phyloP scores from a whole-genome alignment of 1,140 invertebrate species.

The Magallana angulata region DNA sequence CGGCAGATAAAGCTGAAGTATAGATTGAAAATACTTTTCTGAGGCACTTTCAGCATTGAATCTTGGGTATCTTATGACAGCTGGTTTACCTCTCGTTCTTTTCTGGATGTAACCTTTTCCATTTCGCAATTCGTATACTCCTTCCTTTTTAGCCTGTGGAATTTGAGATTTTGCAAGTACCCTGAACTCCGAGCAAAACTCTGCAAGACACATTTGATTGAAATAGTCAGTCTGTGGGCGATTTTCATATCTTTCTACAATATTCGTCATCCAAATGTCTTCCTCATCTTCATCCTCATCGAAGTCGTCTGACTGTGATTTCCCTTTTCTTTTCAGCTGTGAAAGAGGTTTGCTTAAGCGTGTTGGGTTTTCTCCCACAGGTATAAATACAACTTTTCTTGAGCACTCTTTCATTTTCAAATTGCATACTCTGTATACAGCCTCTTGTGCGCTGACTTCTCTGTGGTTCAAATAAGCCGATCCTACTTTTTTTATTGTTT shows the following conservation, averaged over 20 bases:
- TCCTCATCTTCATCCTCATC: neutral
- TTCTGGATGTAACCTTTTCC: slow-evolving; percentile 39
- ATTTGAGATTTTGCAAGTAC: slow-evolving; percentile 9
- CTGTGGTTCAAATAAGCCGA: slow-evolving; percentile 45
- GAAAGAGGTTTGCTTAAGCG: slow-evolving; percentile 25
- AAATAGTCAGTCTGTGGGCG: neutral
- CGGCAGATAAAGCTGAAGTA: neutral
- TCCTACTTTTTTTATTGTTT: slow-evolving; percentile 46
- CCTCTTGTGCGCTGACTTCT: slow-evolving; percentile 57
- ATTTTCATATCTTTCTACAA: slow-evolving; percentile 34
- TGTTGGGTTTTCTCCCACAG: slow-evolving; percentile 31
- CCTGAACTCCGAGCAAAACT: slow-evolving; percentile 30
- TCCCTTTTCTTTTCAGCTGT: neutral
- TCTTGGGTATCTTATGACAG: too few species aligned
- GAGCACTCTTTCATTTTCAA: slow-evolving; percentile 51
- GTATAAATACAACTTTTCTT: slow-evolving; percentile 52
- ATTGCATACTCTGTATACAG: slow-evolving; percentile 53
- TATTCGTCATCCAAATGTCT: neutral
- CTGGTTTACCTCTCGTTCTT: neutral
- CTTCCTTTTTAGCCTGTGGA: neutral
- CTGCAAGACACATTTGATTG: slow-evolving; percentile 37
- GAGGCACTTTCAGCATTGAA: too few species aligned
- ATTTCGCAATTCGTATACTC: slow-evolving; percentile 19
- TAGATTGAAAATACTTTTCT: too few species aligned
- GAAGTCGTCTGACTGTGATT: neutral